These are phyloP conservation scores for Drosophila bocqueti DNA, from an alignment of 1,140 invertebrate species.

Conservation along the genomic window DNA sequence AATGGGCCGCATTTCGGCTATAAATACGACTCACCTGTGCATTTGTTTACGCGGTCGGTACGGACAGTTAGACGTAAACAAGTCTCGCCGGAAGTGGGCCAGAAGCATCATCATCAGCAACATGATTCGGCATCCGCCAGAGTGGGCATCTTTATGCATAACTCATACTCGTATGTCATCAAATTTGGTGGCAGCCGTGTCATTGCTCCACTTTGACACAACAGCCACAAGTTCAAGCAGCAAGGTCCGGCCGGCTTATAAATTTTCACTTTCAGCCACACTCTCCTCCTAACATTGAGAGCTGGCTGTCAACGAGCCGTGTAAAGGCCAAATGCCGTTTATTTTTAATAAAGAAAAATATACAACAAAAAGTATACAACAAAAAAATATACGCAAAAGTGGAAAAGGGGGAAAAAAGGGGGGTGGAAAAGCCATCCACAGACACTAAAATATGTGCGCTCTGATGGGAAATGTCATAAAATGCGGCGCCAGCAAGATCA, in stretches of 20 bases:
- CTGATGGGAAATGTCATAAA: slow-evolving; percentile 63
- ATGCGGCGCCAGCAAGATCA: slow-evolving; percentile 65
- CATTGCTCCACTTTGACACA: slow-evolving; percentile 70
- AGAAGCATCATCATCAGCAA: slow-evolving; percentile 16
- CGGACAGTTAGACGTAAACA: slow-evolving; percentile 77
- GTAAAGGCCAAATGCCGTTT: slow-evolving; percentile 74
- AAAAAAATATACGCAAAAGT: slow-evolving; percentile 4
- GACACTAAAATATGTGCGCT: slow-evolving; percentile 25
- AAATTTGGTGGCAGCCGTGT: slow-evolving; percentile 44
- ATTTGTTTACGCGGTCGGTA: slow-evolving; percentile 71
- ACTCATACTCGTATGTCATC: neutral
- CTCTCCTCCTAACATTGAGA: slow-evolving; percentile 63
- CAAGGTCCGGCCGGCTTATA: slow-evolving; percentile 63
- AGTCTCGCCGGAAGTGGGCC: slow-evolving; percentile 74
- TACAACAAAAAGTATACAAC: slow-evolving; percentile 1
- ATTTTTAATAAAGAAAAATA: slow-evolving; percentile 69
- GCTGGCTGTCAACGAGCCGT: slow-evolving; percentile 73
- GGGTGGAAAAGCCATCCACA: slow-evolving; percentile 12
- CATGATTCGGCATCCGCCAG: slow-evolving; percentile 3
- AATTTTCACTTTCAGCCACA: slow-evolving; percentile 48
- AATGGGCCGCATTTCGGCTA: slow-evolving; percentile 45
- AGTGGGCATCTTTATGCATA: neutral
- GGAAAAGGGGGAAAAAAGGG: neutral
- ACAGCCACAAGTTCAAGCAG: slow-evolving; percentile 73
- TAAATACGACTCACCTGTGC: slow-evolving; percentile 70